Evolutionary conservation across 2,797 vertebrate species (phyloP), one percentile per base, ranked within the genome.

Genomic region (Myotis myotis): DNA sequence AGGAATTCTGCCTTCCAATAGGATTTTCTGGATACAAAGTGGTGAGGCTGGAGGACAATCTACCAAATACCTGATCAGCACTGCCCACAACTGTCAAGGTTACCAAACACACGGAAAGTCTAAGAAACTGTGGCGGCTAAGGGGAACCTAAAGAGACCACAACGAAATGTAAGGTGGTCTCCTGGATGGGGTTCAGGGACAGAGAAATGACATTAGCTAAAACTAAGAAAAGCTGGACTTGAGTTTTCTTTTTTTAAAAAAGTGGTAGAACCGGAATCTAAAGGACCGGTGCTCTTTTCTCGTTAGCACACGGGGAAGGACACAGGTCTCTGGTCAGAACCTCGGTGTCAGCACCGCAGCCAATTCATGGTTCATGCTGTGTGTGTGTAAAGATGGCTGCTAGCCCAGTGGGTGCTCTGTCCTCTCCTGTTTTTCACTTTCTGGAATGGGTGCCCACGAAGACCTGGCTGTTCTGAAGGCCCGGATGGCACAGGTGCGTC

Each of bases 361-460:
- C 33, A 53, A 2, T 5, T 57, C 33, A 17, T 22, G 8, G n/a
- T 22, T n/a, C 41, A 20, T 13, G 13, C 55, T 47, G 55, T 5
- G 8, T 70, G 57, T 8, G 6, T 66, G 28, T 20, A 51, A 55
- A 36, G 38, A 41, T 7, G 16, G 41, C 55, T 28, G 12, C 6
- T 1, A 5, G 36, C 2, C 28, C 49, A 2, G 0, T 0, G 9
- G 23, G 1, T 2, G 13, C 25, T 17, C 36, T 4, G 0, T 80
- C 17, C 13, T 19, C 33, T 53, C 23, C 17, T 17, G 17, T 9
- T 20, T 64, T 4, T 33, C 80, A 8, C 49, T 60, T 86, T 57
- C 75, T 82, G 11, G 33, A 8, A n/a, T 15, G 36, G n/a, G 38
- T 11, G 30, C 1, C 44, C 74, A 3, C 1, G 17, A 36, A 51